phyloP scores from a whole-genome alignment of 2,797 vertebrate genomes.

The Meriones psammophilus region DNA sequence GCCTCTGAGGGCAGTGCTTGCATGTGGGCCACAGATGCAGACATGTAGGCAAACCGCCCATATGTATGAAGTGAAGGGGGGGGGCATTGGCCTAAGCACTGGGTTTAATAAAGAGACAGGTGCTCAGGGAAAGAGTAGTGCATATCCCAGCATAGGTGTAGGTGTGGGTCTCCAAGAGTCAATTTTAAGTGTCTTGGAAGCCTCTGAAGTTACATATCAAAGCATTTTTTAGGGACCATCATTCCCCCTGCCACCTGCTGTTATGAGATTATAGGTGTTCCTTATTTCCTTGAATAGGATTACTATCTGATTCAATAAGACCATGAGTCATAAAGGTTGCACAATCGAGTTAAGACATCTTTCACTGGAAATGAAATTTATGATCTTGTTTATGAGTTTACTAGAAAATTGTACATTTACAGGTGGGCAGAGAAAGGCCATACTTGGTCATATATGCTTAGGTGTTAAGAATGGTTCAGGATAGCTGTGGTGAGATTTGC shows the following conservation, averaged over 20 bases:
- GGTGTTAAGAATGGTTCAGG: not conserved
- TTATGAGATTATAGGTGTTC: not conserved
- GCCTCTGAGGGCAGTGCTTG: not conserved
- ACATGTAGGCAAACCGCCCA: too few species aligned
- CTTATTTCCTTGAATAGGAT: not conserved
- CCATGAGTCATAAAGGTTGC: not conserved
- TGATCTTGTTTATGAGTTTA: not conserved
- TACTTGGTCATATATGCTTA: not conserved
- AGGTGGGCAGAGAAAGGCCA: not conserved
- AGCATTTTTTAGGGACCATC: not conserved
- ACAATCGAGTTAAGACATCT: not conserved
- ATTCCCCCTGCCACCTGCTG: not conserved
- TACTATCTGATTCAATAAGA: not conserved
- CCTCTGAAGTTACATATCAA: not conserved
- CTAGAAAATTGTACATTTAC: not conserved
- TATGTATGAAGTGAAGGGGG: not conserved
- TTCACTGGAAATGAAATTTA: not conserved
- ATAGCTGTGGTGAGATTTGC: not conserved
- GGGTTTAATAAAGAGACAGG: not conserved
- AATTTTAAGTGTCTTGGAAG: not conserved
- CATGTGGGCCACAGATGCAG: not conserved
- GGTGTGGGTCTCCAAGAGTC: not conserved
- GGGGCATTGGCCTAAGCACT: not conserved
- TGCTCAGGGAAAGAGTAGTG: not conserved
- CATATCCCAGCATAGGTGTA: not conserved